A percentile compares a stretch with the other conserved stretches of the same genome.
These are phyloP conservation scores for Balanococcus diminutus DNA, from an alignment of 2,888 invertebrate species.

Conservation along the genomic window DNA sequence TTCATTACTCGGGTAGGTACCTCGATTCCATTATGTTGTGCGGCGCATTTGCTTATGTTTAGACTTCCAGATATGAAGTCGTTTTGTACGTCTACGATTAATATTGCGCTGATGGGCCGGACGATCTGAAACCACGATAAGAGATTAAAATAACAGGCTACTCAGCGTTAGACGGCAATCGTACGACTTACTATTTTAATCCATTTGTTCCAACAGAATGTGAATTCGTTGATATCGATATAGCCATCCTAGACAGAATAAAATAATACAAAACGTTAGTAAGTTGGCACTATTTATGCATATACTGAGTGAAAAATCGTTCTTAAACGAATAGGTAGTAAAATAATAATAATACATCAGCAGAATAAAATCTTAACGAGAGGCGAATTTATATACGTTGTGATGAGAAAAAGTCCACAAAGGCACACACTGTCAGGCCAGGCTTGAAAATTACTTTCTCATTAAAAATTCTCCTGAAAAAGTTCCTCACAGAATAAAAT, in stretches of 20 bases:
- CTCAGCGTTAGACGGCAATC: background rate
- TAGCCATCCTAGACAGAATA: slow-evolving; percentile 68
- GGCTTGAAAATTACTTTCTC: too few relatives aligned
- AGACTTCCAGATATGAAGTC: slow-evolving; percentile 95
- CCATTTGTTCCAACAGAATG: slow-evolving; percentile 88
- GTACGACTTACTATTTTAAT: slow-evolving; percentile 81
- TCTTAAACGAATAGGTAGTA: too few relatives aligned
- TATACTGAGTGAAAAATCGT: too few relatives aligned
- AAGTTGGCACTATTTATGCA: too few relatives aligned
- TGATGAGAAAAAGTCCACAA: too few relatives aligned
- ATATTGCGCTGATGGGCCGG: slow-evolving; percentile 83
- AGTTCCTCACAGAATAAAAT: too few relatives aligned
- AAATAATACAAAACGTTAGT: background rate
- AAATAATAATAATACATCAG: too few relatives aligned
- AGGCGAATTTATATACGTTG: too few relatives aligned
- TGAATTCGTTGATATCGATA: slow-evolving; percentile 82
- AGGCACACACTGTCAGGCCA: too few relatives aligned
- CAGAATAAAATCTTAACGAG: too few relatives aligned
- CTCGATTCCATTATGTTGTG: slow-evolving; percentile 86
- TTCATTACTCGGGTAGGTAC: slow-evolving; percentile 65
- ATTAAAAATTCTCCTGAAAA: too few relatives aligned
- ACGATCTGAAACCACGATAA: slow-evolving; percentile 69
- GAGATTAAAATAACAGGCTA: background rate
- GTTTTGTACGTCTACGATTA: slow-evolving; percentile 96
- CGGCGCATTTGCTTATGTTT: slow-evolving; percentile 90